Percentiles rank a stretch among this genome's conserved stretches.
Conservation (phyloP, 1,140 invertebrate genomes). For the Diplogasteroides magnus region DNA sequence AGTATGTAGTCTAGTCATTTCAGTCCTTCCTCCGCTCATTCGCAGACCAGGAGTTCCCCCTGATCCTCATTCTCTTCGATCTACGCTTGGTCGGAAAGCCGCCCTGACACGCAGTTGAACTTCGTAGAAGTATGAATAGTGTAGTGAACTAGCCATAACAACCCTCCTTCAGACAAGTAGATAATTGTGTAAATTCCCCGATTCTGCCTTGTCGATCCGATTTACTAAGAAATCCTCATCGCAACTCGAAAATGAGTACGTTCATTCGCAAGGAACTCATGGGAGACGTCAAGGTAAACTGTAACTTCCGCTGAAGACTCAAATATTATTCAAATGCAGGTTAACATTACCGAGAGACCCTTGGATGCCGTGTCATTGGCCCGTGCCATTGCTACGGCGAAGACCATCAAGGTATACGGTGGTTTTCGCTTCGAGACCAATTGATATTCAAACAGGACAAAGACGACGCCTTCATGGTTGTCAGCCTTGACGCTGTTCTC, state of each 20-base stretch:
- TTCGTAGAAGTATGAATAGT: background rate
- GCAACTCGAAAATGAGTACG: background rate
- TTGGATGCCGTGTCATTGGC: background rate
- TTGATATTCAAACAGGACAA: background rate
- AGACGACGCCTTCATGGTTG: constrained; percentile 30
- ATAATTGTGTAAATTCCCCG: too few relatives aligned
- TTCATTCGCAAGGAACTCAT: background rate
- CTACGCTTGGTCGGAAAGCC: background rate
- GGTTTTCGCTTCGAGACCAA: background rate
- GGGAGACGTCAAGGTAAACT: background rate
- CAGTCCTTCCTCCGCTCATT: background rate
- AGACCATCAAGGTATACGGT: background rate
- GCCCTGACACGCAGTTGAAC: background rate
- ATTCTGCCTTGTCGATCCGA: background rate
- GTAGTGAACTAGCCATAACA: background rate
- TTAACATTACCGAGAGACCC: background rate
- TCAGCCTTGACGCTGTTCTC: constrained; percentile 29
- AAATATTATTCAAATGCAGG: background rate
- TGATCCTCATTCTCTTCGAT: background rate
- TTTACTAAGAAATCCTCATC: background rate
- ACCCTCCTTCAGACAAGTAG: too few relatives aligned
- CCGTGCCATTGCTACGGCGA: background rate
- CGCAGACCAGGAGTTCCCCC: background rate
- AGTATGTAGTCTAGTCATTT: too few relatives aligned
- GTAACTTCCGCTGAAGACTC: background rate